Base-by-base conservation (phyloP, 2,888 invertebrate species). In the Cantharis lateralis region DNA sequence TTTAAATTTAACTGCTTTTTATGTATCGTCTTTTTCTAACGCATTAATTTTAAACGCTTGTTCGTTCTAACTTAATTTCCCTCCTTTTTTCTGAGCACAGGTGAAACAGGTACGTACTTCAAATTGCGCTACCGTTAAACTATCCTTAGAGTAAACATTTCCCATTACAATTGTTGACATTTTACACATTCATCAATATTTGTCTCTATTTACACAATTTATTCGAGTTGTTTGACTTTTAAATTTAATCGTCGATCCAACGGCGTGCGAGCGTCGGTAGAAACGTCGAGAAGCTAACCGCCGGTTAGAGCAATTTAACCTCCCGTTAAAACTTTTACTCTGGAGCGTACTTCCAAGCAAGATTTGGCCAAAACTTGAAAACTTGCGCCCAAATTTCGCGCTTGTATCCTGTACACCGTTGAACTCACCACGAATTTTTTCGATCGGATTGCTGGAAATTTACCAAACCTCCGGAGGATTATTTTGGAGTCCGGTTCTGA, bases 401-500 rank as follows among this genome's bases (percentile, higher is more conserved):
- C n/a, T 48, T 3, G 13, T 48, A 2, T 5, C 2, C 48, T n/a
- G n/a, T n/a, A 2, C n/a, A 2, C 1, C 48, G n/a, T 48, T n/a
- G n/a, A 48, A 48, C 7, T 48, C 48, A 0, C n/a, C n/a, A 2
- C 0, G n/a, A n/a, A n/a, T n/a, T 48, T 48, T 48, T 48, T 2
- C 5, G n/a, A 48, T n/a, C n/a, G 13, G n/a, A n/a, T 48, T 48
- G n/a, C n/a, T 0, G 13, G 2, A 48, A 48, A 48, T n/a, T 48
- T 7, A n/a, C 9, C 7, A n/a, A 48, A n/a, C n/a, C 4, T n/a
- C 0, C 1, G n/a, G 7, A n/a, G n/a, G n/a, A 48, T 48, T 48
- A 48, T 48, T n/a, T n/a, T 20, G 1, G 13, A 66, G 79, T 80
- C 74, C 78, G 78, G 79, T 70, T 76, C 80, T 76, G 79, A 62